Conservation (phyloP, 35 echinoderm and acorn worm genomes). For the Eucidaris tribuloides region DNA sequence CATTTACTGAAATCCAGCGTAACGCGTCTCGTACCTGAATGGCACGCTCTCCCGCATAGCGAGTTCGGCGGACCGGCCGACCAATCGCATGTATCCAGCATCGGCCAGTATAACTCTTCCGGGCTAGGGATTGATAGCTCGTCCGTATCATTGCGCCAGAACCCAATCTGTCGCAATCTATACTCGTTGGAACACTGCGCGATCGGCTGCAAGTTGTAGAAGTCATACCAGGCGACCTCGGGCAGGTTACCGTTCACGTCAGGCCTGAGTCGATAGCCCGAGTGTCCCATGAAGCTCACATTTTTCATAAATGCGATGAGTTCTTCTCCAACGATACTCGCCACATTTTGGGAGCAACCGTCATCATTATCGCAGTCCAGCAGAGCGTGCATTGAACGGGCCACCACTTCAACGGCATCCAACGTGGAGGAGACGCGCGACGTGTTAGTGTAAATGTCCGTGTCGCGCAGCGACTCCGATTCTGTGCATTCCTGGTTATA, state of each 20-base stretch:
- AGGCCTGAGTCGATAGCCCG: conserved; percentile 27
- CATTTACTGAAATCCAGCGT: conserved; percentile 25
- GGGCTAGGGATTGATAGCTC: background rate
- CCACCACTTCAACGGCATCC: conserved; percentile 71
- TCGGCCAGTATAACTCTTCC: conserved; percentile 30
- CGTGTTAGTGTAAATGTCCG: conserved; percentile 20
- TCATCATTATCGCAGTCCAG: conserved; percentile 22
- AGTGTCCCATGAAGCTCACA: conserved; percentile 45
- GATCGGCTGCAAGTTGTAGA: conserved; percentile 51
- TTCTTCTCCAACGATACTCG: background rate
- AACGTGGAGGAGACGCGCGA: conserved; percentile 32
- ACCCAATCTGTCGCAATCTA: conserved; percentile 6
- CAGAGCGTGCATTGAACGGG: conserved; percentile 33
- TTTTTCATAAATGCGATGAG: conserved; percentile 65
- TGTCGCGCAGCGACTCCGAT: conserved; percentile 32
- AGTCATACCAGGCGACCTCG: conserved; percentile 52
- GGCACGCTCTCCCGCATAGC: conserved; percentile 45
- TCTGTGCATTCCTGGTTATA: conserved; percentile 16
- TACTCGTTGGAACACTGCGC: conserved; percentile 1
- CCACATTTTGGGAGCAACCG: background rate
- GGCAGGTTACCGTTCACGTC: conserved; percentile 45
- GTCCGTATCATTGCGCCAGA: conserved; percentile 23
- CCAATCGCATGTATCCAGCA: background rate
- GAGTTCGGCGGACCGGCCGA: background rate
- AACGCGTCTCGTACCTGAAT: conserved; percentile 31